These are phyloP conservation scores for Scaptodrosophila lebanonensis DNA, from an alignment of 1,140 invertebrate species.

Conservation along the genomic window DNA sequence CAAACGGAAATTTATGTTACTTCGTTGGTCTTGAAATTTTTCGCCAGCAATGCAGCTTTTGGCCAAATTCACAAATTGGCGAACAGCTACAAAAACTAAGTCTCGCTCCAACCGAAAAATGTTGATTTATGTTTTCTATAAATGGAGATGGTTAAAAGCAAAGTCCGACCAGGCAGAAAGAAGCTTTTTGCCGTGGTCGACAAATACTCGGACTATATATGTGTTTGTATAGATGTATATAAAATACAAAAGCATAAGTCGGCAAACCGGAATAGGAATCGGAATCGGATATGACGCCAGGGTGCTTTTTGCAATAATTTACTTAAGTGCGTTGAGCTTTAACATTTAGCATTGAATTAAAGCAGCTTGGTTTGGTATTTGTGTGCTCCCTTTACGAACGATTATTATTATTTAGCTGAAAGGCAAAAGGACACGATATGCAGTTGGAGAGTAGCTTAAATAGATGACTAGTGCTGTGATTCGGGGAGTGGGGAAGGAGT, in stretches of 20 bases:
- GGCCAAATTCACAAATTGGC: constrained; percentile 18
- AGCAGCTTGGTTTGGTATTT: constrained; percentile 1
- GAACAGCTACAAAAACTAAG: constrained; percentile 8
- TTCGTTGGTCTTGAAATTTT: no score
- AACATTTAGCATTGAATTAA: constrained; percentile 18
- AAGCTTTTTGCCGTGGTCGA: constrained; percentile 28
- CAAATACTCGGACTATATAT: constrained; percentile 15
- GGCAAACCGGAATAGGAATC: constrained; percentile 29
- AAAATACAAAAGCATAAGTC: no score
- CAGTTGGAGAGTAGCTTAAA: no score
- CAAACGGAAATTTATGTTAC: no score
- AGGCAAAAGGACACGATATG: no score
- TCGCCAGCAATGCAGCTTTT: no score
- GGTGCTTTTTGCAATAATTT: constrained; percentile 22
- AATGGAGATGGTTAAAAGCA: constrained; percentile 20
- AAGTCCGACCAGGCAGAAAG: constrained; percentile 16
- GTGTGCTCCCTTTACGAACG: no score
- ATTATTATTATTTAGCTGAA: no score
- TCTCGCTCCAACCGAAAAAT: no score
- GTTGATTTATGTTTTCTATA: constrained; percentile 58
- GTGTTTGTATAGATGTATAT: no score
- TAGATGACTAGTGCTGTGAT: no score
- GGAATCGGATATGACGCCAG: constrained; percentile 28
- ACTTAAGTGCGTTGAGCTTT: constrained; percentile 37
- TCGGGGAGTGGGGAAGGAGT: no score